These are phyloP conservation scores for Dromas ardeola DNA, from an alignment of 2,113 vertebrate genomes.

Conservation along the genomic window DNA sequence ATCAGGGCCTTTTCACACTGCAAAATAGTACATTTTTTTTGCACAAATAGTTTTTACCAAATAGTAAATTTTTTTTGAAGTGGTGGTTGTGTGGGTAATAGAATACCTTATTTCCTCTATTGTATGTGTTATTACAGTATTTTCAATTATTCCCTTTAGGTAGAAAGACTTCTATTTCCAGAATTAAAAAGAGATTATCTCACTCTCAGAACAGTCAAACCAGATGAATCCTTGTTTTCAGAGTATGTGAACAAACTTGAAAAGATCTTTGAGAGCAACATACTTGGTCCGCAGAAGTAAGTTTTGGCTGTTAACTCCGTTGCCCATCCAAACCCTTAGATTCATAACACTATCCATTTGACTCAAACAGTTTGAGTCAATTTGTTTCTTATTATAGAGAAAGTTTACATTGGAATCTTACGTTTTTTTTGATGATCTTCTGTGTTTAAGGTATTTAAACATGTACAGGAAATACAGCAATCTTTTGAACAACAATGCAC, in stretches of 20 bases:
- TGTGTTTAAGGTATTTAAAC: slow-evolving; percentile 84
- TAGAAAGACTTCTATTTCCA: slow-evolving; percentile 85
- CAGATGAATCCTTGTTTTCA: slow-evolving; percentile 80
- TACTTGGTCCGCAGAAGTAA: slow-evolving; percentile 86
- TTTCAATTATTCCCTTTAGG: slow-evolving; percentile 72
- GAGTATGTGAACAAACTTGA: slow-evolving; percentile 76
- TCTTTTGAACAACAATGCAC: slow-evolving; percentile 80
- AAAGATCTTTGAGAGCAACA: slow-evolving; percentile 83
- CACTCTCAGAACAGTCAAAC: slow-evolving; percentile 75
- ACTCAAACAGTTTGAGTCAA: neutral
- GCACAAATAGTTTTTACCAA: neutral
- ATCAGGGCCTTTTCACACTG: neutral
- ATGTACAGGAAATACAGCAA: slow-evolving; percentile 82
- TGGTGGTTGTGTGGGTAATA: neutral
- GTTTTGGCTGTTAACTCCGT: neutral
- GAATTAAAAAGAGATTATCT: slow-evolving; percentile 71
- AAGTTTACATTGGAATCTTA: neutral
- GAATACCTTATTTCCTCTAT: neutral
- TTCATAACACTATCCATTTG: neutral
- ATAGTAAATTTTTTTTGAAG: neutral
- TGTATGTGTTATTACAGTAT: neutral
- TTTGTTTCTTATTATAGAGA: neutral
- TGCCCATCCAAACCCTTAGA: neutral
- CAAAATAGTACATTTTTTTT: neutral
- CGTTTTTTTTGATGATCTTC: slow-evolving; percentile 3